Percentiles rank a stretch among this genome's conserved stretches.
Evolutionary conservation across 2,888 invertebrate species (phyloP).

Genomic region (Pegoplata infirma): DNA sequence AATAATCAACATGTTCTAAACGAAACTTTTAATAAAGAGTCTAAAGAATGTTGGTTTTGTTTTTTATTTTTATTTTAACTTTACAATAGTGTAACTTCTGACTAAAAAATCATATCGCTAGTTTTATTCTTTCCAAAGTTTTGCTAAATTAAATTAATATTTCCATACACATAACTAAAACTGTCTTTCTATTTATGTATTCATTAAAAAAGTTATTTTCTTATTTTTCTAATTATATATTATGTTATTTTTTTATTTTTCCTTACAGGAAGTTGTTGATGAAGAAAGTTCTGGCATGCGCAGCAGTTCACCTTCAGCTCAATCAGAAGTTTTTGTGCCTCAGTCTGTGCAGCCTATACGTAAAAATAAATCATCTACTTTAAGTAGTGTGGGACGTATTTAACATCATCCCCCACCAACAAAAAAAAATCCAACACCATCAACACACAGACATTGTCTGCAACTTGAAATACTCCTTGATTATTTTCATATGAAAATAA

Average conservation of each 20-base stretch:
- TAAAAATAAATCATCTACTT: constrained; percentile 84
- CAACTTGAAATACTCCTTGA: constrained; percentile 31
- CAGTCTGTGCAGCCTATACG: constrained; percentile 91
- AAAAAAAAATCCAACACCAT: background rate
- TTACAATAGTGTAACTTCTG: too few relatives aligned
- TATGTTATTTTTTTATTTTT: constrained; percentile 46
- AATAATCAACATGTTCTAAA: too few relatives aligned
- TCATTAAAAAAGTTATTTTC: background rate
- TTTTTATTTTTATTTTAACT: too few relatives aligned
- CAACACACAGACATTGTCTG: constrained; percentile 22
- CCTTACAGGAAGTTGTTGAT: constrained; percentile 84
- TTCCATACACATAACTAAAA: too few relatives aligned
- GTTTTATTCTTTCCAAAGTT: too few relatives aligned
- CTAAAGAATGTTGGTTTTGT: too few relatives aligned
- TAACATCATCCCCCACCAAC: constrained; percentile 48
- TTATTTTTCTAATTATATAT: constrained; percentile 5
- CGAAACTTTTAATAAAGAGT: too few relatives aligned
- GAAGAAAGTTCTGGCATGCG: constrained; percentile 77
- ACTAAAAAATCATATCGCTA: too few relatives aligned
- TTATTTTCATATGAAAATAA: constrained; percentile 44
- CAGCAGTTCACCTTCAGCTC: constrained; percentile 78
- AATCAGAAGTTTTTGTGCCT: constrained; percentile 83
- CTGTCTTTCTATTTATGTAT: too few relatives aligned
- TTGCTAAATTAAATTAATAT: too few relatives aligned
- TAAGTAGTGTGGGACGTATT: constrained; percentile 82